Evolutionary conservation across 2,113 vertebrate genomes (phyloP), one percentile per base, ranked within the genome.

Genomic region (Ictalurus punctatus): DNA sequence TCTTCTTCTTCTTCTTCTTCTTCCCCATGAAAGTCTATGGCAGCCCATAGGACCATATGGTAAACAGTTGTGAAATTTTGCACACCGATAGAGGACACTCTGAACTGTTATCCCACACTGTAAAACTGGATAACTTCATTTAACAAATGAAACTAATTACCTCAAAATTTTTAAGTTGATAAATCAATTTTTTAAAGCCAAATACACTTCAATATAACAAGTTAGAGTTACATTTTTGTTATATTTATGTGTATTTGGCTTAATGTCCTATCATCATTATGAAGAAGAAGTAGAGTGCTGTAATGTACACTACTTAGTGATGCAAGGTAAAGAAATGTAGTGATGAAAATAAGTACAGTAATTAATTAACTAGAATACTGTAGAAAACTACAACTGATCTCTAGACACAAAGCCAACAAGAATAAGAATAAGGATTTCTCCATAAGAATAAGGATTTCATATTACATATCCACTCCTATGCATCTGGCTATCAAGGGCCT

Each of bases 401-500:
- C 16, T 40, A n/a, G 23, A 7, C 19, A 81, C 61, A 87, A 81
- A 69, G 34, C 48, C 23, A 71, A 88, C 73, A 34, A 44, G 17
- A 23, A 40, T 59, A 71, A 44, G 19, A 71, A 73, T 21, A 59
- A 83, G 0, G 23, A 83, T 58, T 73, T 71, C 52, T 59, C 25
- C 30, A 40, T 59, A 71, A 44, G 19, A 71, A 73, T 21, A 59
- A 83, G 0, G 23, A 83, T 58, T 73, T 71, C 1, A 23, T 19
- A 61, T 37, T 54, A 81, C 6, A 21, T 67, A 52, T 56, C 44
- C 61, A 40, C 6, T 37, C 23, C 23, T 69, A 25, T 14, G 23
- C 86, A 82, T 65, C 63, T 81, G 63, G 63, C 78, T 87, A 56
- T 88, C 79, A 83, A 40, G n/a, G 34, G 14, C 52, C 65, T 58